These are phyloP conservation scores for Cariama cristata DNA, from an alignment of 2,113 vertebrate genomes.

Conservation along the genomic window DNA sequence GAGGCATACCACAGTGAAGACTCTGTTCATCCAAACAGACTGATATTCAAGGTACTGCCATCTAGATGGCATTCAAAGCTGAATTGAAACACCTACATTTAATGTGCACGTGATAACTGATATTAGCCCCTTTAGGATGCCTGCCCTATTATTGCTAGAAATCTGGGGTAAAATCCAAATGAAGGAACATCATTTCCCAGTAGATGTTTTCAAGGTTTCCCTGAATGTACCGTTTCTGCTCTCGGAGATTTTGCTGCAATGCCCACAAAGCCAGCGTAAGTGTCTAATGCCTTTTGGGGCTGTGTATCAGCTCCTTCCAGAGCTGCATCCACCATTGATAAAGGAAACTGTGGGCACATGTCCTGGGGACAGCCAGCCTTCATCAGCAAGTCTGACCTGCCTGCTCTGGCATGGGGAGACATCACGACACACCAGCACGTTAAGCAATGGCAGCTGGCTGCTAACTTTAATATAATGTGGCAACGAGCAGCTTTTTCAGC, in stretches of 20 bases:
- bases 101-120: neutral
- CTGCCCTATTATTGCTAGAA: neutral
- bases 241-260: neutral
- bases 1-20: neutral
- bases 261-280: neutral
- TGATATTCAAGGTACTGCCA: neutral
- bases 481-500: neutral
- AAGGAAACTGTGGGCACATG: accelerated
- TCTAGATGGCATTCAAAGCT: neutral
- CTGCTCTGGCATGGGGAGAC: neutral
- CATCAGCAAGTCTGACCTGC: neutral
- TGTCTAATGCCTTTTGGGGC: neutral
- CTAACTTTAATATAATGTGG: neutral
- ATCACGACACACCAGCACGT: too few species aligned
- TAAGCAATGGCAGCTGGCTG: neutral
- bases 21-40: neutral
- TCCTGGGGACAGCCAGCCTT: neutral
- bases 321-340: accelerated
- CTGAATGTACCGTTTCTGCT: neutral
- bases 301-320: neutral
- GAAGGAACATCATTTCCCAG: neutral
- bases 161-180: neutral
- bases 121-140: neutral
- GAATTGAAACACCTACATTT: neutral
- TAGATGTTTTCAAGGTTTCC: neutral